Evolutionary conservation across 2,113 vertebrate species (phyloP), one percentile per base, ranked within the genome.

Genomic region (Numida meleagris): DNA sequence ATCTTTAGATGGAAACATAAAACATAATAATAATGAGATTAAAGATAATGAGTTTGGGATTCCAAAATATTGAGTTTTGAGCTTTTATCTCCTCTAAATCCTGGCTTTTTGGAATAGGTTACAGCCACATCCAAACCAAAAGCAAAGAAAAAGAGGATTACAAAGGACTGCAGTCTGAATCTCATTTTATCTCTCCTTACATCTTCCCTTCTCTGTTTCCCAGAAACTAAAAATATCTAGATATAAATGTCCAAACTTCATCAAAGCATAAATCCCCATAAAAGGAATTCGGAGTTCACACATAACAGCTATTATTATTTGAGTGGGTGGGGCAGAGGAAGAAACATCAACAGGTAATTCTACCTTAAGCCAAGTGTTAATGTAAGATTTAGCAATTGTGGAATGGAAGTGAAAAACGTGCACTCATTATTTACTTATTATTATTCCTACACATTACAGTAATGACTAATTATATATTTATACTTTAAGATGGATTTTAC

Each of bases 51-150:
- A 46, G 36, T 38, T 3, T 79, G 45, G 24, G 9, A 72, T 80
- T 76, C 4, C 73, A 86, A 63, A 6, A 62, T 18, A 34, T 0
- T 15, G 7, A 40, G 8, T 4, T 93, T 78, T 88, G 65, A 36
- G 50, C 36, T 88, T 93, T 70, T 48, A 73, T n/a, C 6, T 86
- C 31, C 53, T 62, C 6, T 36, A 38, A 36, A 80, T 73, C 27
- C 36, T 70, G 72, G 17, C 27, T 62, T 74, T 95, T 91, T 83
- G 46, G 23, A 45, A 93, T 11, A 86, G 51, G 81, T 92, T 86
- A 86, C 73, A 94, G 68, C 21, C 82, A 91, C 16, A 46, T 83
- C 38, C 78, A 72, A 94, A 86, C 42, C 55, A 86, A 78, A 81
- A 74, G 45, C 65, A 70, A 18, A 62, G 12, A 33, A 29, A 40